phyloP scores from a whole-genome alignment of 2,888 invertebrate species.

The Euplexia lucipara region DNA sequence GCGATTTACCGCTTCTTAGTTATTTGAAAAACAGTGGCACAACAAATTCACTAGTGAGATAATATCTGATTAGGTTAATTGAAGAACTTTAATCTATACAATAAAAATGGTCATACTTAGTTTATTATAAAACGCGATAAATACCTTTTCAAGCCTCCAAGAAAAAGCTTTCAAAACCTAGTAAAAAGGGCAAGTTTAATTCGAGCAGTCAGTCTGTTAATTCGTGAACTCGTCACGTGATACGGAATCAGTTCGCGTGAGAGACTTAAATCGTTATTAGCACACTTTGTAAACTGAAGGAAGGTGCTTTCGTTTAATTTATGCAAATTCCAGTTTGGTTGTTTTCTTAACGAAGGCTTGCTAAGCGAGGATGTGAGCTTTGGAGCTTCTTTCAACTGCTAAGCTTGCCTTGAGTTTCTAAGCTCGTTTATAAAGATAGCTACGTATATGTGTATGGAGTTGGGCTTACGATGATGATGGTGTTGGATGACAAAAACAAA shows the following conservation, averaged over 20 bases:
- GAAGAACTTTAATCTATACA: too few species aligned
- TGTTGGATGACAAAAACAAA: conserved; percentile 15
- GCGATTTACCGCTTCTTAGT: too few species aligned
- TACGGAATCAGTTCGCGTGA: conserved; percentile 79
- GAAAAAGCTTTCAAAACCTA: conserved; percentile 4
- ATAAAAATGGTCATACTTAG: too few species aligned
- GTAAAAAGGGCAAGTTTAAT: conserved; percentile 50
- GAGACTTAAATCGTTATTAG: conserved; percentile 81
- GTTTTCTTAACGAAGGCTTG: conserved; percentile 83
- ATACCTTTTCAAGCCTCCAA: conserved; percentile 1
- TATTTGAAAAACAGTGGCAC: too few species aligned
- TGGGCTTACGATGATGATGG: conserved; percentile 6
- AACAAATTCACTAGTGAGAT: too few species aligned
- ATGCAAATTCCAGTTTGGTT: conserved; percentile 87
- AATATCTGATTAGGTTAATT: too few species aligned
- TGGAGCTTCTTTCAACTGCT: conserved; percentile 68
- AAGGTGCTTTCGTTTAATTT: conserved; percentile 84
- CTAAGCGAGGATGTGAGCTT: conserved; percentile 72
- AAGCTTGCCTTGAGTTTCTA: conserved; percentile 57
- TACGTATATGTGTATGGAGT: background rate
- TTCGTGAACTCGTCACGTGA: conserved; percentile 73
- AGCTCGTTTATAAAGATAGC: conserved; percentile 32
- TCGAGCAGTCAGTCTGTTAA: conserved; percentile 56
- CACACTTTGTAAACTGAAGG: conserved; percentile 81
- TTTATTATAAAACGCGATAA: too few species aligned